Conservation (phyloP, 2,888 invertebrate species). For the Diplazon laetatorius region DNA sequence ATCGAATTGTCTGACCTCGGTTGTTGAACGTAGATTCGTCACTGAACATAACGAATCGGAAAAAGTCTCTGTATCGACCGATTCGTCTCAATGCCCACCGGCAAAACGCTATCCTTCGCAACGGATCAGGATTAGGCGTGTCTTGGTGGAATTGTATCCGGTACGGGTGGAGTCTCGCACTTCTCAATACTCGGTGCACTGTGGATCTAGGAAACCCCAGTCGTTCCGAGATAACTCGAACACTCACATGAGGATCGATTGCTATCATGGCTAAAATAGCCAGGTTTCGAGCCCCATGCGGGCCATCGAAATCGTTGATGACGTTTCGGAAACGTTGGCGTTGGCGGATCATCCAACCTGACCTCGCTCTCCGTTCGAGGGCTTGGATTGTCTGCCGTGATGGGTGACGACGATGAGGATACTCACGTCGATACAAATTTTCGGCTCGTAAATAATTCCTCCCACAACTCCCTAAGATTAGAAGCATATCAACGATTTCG, state of each 20-base stretch:
- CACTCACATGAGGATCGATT: constrained; percentile 38
- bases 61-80: not conserved
- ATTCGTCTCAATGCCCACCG: constrained; percentile 23
- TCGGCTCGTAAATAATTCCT: constrained; percentile 43
- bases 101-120: constrained; percentile 45
- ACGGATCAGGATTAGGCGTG: constrained; percentile 51
- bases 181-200: constrained; percentile 12
- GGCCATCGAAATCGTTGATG: not conserved
- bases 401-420: constrained; percentile 49
- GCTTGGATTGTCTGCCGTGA: constrained; percentile 33
- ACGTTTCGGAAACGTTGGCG: constrained; percentile 5
- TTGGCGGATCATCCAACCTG: constrained; percentile 35
- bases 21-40: constrained; percentile 50
- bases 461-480: constrained; percentile 39
- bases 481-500: constrained; percentile 15
- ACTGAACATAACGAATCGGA: not conserved
- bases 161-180: constrained; percentile 42
- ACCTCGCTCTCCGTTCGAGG: constrained; percentile 38
- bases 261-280: constrained; percentile 48
- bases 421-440: constrained; percentile 44
- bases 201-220: constrained; percentile 43
- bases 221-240: constrained; percentile 52
- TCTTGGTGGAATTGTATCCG: constrained; percentile 47
- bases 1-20: constrained; percentile 13
- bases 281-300: constrained; percentile 47